phyloP scores from a whole-genome alignment of 2,888 invertebrate species.

The Conistra vaccinii region DNA sequence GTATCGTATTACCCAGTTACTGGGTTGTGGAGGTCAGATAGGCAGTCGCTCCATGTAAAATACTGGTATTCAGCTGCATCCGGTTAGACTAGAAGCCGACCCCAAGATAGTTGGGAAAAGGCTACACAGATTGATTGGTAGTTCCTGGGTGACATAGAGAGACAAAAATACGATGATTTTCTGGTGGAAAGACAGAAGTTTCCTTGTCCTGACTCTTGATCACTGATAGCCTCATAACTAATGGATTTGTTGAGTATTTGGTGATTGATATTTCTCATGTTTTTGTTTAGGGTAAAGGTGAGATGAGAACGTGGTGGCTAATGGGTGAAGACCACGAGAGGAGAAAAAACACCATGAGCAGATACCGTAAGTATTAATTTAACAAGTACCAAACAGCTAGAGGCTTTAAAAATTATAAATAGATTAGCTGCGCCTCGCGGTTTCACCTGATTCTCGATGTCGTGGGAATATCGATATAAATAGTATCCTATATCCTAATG shows the following conservation, averaged over 20 bases:
- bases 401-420: not conserved
- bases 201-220: not conserved
- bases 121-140: too few species aligned
- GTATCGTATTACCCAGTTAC: too few species aligned
- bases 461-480: too few species aligned
- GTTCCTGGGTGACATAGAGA: not conserved
- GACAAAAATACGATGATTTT: not conserved
- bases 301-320: conserved; percentile 94
- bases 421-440: too few species aligned
- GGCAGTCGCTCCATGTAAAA: too few species aligned
- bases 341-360: conserved; percentile 77
- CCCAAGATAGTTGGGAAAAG: too few species aligned
- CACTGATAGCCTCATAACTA: not conserved
- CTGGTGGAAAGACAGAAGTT: not conserved
- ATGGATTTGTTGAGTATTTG: not conserved
- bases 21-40: too few species aligned
- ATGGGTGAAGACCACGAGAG: conserved; percentile 91
- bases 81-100: too few species aligned
- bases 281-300: conserved; percentile 92
- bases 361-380: conserved; percentile 81
- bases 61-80: too few species aligned
- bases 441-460: too few species aligned
- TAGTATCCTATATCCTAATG: too few species aligned
- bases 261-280: not conserved
- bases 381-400: not conserved